phyloP scores from a whole-genome alignment of 2,113 vertebrate genomes.

The Solea senegalensis region DNA sequence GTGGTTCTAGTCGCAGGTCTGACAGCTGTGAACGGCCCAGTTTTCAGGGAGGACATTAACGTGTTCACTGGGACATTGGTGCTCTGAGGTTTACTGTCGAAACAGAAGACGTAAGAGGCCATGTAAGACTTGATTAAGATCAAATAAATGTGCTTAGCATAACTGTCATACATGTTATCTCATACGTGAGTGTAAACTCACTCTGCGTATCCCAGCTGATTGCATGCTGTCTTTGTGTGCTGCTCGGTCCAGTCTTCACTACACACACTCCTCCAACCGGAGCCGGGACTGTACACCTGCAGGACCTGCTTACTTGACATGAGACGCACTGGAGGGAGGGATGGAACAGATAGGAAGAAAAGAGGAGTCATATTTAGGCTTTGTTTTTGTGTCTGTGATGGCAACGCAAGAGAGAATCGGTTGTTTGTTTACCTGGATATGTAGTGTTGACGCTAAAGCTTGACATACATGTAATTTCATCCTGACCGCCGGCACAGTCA shows the following conservation, averaged over 20 bases:
- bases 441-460: conserved; percentile 62
- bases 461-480: conserved; percentile 83
- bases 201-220: conserved; percentile 88
- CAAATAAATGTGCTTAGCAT: neutral
- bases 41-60: conserved; percentile 24
- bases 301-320: conserved; percentile 77
- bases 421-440: conserved; percentile 72
- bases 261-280: conserved; percentile 85
- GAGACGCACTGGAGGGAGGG: conserved; percentile 73
- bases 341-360: neutral
- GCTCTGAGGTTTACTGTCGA: conserved; percentile 56
- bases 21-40: conserved; percentile 64
- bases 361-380: neutral
- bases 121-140: conserved; percentile 3
- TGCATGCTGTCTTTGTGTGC: conserved; percentile 83
- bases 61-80: conserved; percentile 30
- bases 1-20: conserved; percentile 9
- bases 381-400: conserved; percentile 10
- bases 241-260: conserved; percentile 79
- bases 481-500: conserved; percentile 86
- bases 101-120: neutral
- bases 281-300: conserved; percentile 78
- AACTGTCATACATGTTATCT: neutral
- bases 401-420: neutral
- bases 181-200: conserved; percentile 57